phyloP scores from a whole-genome alignment of 2,113 vertebrate species.

The Bubalus kerabau region DNA sequence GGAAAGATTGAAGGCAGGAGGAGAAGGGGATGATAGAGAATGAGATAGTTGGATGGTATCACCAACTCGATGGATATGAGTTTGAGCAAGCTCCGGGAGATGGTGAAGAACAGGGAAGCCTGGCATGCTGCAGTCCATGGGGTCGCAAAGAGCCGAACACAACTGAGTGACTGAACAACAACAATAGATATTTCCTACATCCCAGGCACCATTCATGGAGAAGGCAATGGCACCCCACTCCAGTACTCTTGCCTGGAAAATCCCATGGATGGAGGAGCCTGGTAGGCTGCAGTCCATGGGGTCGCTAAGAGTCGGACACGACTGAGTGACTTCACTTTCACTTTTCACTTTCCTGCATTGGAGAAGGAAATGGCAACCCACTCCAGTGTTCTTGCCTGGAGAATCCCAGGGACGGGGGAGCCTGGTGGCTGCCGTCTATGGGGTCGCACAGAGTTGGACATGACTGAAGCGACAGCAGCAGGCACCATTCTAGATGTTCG shows the following conservation, averaged over 20 bases:
- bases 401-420: background rate
- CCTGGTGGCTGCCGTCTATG: background rate
- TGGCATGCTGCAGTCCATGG: background rate
- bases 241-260: no score
- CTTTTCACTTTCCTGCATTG: no score
- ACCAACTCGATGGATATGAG: background rate
- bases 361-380: no score
- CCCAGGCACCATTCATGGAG: no score
- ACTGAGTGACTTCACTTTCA: no score
- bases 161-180: no score
- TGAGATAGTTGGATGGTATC: background rate
- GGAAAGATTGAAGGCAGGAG: background rate
- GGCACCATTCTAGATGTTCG: background rate
- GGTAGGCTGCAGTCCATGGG: no score
- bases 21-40: background rate
- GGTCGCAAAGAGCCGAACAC: background rate
- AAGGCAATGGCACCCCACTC: no score
- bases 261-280: no score
- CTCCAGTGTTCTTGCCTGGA: no score
- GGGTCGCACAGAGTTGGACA: background rate
- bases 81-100: background rate
- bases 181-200: no score
- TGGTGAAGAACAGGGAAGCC: background rate
- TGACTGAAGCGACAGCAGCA: background rate
- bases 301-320: no score